Evolutionary conservation across 1,140 invertebrate genomes (phyloP), one percentile per base, ranked within the genome.

Genomic region (Brachionus koreanus): DNA sequence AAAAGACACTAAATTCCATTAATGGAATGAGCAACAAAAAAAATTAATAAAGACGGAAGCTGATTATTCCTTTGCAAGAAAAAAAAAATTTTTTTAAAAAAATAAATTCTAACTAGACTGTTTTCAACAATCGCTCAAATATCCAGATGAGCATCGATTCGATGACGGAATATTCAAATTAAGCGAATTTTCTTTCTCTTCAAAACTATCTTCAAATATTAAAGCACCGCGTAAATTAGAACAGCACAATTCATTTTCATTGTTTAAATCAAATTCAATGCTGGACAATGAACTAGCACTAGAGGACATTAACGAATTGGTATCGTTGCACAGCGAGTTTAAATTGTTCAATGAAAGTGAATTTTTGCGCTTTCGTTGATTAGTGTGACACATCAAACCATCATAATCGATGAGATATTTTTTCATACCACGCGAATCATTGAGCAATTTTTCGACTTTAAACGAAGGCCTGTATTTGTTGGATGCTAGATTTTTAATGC

Each of bases 351-450:
- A 74, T 13, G 19, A 9, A 49, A 46, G 2, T 9, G 1, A 23
- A 25, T 29, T 74, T 25, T 29, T 43, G 1, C 1, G 7, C 10
- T 74, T 43, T 19, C 16, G 69, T 37, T 74, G 37, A 29, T 19
- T 72, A 42, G 37, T 72, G 13, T 42, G 37, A 6, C 39, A 79
- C 33, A 79, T 57, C 25, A 79, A 49, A 19, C 35, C n/a, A 61
- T 79, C 76, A 16, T 79, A 79, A 25, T 79, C 76, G 23, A 79
- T 25, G 4, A 79, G 57, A 35, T 79, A 79, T 25, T 79, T 79
- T 79, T 79, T 79, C 49, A 79, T 61, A 19, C 76, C 76, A 35
- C 61, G 76, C n/a, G 76, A 57, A 49, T 79, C 76, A 25, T 79
- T 79, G 1, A 79, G 57, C 12, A 79, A 42, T 65, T 57, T 65